Conservation (phyloP, 2,797 vertebrate species). For the Hippopotamyrus pictus region DNA sequence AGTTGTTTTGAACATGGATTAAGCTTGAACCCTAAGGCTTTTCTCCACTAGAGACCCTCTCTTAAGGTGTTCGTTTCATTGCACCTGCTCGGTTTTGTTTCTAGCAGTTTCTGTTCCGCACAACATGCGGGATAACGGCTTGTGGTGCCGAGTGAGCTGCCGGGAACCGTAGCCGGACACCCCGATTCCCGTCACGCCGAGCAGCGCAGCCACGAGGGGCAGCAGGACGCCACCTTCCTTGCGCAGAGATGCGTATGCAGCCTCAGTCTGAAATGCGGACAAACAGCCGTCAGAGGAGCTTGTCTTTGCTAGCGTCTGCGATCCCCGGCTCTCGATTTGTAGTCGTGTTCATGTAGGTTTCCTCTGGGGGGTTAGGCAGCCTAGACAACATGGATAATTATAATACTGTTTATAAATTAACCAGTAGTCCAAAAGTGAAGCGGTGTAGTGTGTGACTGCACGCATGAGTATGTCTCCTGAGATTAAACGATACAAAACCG, state of each 20-base stretch:
- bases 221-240: constrained; percentile 42
- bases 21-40: not conserved
- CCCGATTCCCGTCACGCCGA: constrained; percentile 61
- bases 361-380: not conserved
- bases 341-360: not conserved
- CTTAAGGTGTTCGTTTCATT: constrained; percentile 10
- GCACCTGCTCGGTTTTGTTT: not conserved
- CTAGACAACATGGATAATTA: not conserved
- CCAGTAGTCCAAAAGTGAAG: not conserved
- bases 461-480: not conserved
- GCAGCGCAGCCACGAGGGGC: constrained; percentile 50
- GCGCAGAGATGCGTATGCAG: constrained; percentile 51
- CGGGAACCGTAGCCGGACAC: constrained; percentile 65
- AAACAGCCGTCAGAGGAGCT: constrained; percentile 1
- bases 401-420: not conserved
- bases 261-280: constrained; percentile 59
- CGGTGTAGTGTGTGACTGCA: not conserved
- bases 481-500: not conserved
- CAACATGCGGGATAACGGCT: constrained; percentile 54
- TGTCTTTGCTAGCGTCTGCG: not conserved
- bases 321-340: not conserved
- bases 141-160: constrained; percentile 61
- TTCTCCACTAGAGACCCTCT: not conserved
- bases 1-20: not conserved
- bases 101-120: constrained; percentile 38